Evolutionary conservation across 92 coral and sea anemone species (phyloP).

Genomic region (Meandrina meandrites): DNA sequence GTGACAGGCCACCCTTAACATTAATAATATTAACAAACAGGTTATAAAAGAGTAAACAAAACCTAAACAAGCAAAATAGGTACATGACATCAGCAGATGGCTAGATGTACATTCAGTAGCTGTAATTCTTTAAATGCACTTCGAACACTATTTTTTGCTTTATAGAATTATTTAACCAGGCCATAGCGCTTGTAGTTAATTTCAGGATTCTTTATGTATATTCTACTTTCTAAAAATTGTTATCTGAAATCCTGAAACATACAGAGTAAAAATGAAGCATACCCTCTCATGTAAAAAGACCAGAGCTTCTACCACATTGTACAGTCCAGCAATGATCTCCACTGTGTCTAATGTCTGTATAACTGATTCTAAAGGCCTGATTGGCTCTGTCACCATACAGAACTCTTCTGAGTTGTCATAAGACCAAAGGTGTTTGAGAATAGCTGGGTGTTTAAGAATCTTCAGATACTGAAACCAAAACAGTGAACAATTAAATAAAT

Average conservation of each 20-base stretch:
- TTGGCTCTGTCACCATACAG: slow-evolving; percentile 94
- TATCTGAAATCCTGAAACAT: too few relatives aligned
- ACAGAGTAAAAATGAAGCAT: too few relatives aligned
- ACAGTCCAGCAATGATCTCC: slow-evolving; percentile 90
- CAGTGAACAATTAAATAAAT: too few relatives aligned
- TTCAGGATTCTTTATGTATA: background rate
- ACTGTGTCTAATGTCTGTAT: slow-evolving; percentile 62
- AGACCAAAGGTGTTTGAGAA: slow-evolving; percentile 80
- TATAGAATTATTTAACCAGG: too few relatives aligned
- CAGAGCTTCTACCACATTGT: slow-evolving; percentile 80
- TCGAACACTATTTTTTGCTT: too few relatives aligned
- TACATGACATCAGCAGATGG: background rate
- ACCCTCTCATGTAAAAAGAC: slow-evolving; percentile 93
- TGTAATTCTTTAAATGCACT: background rate
- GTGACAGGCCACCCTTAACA: slow-evolving; percentile 86
- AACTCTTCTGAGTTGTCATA: slow-evolving; percentile 79
- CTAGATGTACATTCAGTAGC: background rate
- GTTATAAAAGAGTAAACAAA: background rate
- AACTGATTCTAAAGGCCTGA: slow-evolving; percentile 74
- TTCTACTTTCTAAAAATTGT: background rate
- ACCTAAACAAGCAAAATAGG: background rate
- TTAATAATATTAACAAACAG: background rate
- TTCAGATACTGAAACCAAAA: slow-evolving; percentile 66
- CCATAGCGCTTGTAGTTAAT: background rate
- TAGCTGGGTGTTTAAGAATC: slow-evolving; percentile 88